Conservation (phyloP, 2,113 vertebrate genomes). For the Microcebus jonahi region DNA sequence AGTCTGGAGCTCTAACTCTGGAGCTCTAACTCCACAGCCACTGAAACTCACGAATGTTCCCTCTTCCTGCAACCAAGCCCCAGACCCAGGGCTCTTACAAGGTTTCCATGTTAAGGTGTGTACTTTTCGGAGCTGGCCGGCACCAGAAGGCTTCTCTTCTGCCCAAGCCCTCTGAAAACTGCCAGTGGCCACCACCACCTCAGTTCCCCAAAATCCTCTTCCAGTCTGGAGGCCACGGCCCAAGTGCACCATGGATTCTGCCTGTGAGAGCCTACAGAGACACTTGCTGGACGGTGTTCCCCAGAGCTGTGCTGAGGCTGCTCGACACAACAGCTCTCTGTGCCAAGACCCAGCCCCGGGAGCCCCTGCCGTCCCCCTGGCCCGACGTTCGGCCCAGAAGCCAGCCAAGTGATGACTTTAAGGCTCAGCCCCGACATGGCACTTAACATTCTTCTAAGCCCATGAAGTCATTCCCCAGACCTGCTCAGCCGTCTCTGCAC, state of each 20-base stretch:
- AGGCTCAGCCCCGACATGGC: not conserved
- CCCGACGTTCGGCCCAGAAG: not conserved
- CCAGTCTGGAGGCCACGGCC: fast-evolving
- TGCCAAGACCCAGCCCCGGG: fast-evolving
- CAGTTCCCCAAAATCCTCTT: not conserved
- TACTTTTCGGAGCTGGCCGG: not conserved
- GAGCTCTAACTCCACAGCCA: not conserved
- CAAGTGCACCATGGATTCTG: not conserved
- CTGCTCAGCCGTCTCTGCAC: not conserved
- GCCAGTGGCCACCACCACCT: fast-evolving
- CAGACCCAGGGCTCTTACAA: not conserved
- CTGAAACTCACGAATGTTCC: not conserved
- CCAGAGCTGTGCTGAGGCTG: not conserved
- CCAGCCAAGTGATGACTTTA: not conserved
- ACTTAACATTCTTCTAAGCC: constrained; percentile 33
- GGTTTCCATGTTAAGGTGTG: not conserved
- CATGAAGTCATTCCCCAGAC: not conserved
- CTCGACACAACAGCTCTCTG: fast-evolving
- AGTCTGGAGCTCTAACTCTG: not conserved
- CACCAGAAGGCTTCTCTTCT: too few relatives aligned
- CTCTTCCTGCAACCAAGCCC: not conserved
- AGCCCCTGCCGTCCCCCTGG: not conserved
- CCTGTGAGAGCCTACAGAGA: not conserved
- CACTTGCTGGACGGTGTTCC: fast-evolving
- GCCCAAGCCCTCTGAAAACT: not conserved